Conservation (phyloP, 2,797 vertebrate genomes). For the Cossypha dichroa region DNA sequence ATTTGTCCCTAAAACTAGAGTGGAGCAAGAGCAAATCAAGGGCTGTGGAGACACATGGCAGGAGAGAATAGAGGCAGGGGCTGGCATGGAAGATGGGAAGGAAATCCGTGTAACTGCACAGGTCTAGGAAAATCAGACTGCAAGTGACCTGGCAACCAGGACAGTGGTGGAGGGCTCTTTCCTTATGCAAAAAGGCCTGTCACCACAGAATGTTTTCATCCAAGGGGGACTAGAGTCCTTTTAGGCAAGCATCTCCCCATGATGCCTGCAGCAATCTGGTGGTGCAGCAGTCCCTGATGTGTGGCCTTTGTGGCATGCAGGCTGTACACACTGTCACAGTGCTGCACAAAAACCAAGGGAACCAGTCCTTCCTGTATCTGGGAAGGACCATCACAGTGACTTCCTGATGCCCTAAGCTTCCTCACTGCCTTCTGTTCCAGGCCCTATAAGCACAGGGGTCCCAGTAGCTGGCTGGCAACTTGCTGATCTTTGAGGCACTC, state of each 20-base stretch:
- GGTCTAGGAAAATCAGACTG: background rate
- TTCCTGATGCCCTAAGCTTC: background rate
- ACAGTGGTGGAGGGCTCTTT: background rate
- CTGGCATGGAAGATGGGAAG: background rate
- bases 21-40: background rate
- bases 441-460: background rate
- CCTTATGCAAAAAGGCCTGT: background rate
- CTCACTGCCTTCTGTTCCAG: background rate
- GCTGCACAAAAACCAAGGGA: background rate
- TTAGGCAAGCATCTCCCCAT: background rate
- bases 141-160: background rate
- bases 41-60: background rate
- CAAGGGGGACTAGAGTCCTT: background rate
- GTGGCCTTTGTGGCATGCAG: accelerated
- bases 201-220: background rate
- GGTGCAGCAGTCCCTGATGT: background rate
- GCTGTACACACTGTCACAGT: background rate
- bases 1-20: background rate
- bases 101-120: background rate
- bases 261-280: background rate
- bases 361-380: background rate
- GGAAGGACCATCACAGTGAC: background rate
- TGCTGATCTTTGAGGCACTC: background rate
- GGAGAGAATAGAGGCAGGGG: background rate
- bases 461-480: background rate